Conservation (phyloP, 2,113 vertebrate genomes). For the Rynchops niger region DNA sequence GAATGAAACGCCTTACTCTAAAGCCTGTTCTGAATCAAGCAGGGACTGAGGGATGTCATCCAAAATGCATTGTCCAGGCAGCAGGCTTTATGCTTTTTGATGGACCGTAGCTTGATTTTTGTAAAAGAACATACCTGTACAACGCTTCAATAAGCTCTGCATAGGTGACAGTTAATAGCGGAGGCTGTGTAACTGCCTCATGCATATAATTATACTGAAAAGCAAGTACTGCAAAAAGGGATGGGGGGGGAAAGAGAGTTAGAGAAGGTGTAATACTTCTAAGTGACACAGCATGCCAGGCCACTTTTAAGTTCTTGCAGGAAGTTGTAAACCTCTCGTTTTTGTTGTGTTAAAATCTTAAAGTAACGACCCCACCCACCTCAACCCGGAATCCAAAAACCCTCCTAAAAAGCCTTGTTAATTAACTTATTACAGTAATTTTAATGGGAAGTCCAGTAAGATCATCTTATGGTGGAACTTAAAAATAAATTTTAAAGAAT, state of each 20-base stretch:
- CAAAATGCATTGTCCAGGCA: rapidly evolving
- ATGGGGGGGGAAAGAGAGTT: neutral
- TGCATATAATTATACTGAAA: rapidly evolving
- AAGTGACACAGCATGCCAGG: neutral
- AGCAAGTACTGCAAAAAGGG: too few relatives aligned
- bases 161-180: neutral
- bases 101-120: rapidly evolving
- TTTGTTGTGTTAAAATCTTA: neutral
- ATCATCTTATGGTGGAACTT: neutral
- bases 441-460: neutral
- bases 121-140: rapidly evolving
- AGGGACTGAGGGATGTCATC: neutral
- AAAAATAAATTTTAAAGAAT: neutral
- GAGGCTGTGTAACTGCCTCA: neutral
- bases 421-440: rapidly evolving
- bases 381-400: neutral
- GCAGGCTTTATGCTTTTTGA: neutral
- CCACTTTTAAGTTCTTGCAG: rapidly evolving
- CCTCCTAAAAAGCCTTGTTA: neutral
- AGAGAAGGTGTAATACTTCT: rapidly evolving
- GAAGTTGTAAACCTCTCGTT: neutral
- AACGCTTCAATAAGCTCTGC: rapidly evolving
- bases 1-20: neutral
- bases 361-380: neutral
- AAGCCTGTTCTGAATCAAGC: too few relatives aligned